Percentiles rank a stretch among this genome's conserved stretches.
These are phyloP conservation scores for Ceraclea dissimilis DNA, from an alignment of 2,888 invertebrate genomes.

Conservation along the genomic window DNA sequence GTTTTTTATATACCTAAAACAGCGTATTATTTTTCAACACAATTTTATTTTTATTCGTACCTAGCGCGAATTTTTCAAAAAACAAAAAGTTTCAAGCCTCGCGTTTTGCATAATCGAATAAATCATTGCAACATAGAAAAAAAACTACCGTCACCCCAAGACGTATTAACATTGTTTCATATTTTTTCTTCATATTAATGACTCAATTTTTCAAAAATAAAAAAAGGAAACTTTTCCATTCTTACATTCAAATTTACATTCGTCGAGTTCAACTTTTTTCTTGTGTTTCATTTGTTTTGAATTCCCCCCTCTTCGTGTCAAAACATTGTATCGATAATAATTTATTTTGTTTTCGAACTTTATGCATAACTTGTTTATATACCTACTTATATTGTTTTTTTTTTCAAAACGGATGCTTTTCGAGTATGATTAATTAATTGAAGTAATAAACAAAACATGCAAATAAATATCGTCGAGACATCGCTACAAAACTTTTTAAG, in stretches of 20 bases:
- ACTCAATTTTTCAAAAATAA: neutral
- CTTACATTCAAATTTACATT: neutral
- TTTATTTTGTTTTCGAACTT: neutral
- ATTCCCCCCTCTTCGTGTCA: neutral
- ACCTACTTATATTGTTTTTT: too few relatives aligned
- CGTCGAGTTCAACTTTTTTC: neutral
- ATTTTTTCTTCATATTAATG: neutral
- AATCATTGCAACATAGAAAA: slow-evolving; percentile 2
- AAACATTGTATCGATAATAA: neutral
- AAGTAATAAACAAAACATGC: neutral
- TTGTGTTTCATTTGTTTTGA: neutral
- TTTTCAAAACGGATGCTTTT: neutral
- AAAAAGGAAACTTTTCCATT: neutral
- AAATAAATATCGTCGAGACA: too few relatives aligned
- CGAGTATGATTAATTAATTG: neutral
- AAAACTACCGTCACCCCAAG: neutral
- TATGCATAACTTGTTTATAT: neutral
- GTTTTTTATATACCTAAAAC: neutral
- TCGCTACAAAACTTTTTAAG: too few relatives aligned
- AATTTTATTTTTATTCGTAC: neutral
- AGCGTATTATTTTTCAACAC: neutral
- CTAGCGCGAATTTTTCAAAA: neutral
- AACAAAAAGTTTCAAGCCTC: neutral
- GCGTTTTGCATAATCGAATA: neutral
- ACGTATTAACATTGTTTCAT: neutral